These are phyloP conservation scores for Hydractinia echinata DNA, from an alignment of 30 jellyfish, hydroid and myxozoan genomes.

Conservation along the genomic window DNA sequence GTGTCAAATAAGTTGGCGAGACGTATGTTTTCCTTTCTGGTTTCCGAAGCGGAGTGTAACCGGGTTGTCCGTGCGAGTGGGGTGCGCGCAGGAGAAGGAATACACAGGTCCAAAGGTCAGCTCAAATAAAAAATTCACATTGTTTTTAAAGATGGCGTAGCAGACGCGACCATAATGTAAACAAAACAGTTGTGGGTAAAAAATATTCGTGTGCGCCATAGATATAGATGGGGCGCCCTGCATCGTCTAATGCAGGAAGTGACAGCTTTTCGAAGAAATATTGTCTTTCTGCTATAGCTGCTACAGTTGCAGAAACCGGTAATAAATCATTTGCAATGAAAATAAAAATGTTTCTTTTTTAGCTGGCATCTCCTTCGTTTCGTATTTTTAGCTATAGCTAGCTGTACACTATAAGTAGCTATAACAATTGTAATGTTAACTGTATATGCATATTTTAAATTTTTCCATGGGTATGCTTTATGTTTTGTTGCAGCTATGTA, in stretches of 20 bases:
- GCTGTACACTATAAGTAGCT: background rate
- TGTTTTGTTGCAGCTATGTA: no score
- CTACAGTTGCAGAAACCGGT: conserved; percentile 92
- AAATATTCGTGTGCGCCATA: no score
- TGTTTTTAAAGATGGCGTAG: no score
- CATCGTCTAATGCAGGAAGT: conserved; percentile 37
- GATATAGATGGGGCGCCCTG: conserved; percentile 69
- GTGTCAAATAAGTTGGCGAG: no score
- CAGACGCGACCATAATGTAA: no score
- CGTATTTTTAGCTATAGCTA: background rate
- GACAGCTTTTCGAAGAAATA: conserved; percentile 68
- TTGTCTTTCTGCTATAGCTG: conserved; percentile 68
- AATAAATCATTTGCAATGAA: background rate
- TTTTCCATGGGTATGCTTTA: background rate
- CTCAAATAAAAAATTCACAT: no score
- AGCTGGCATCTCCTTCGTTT: background rate
- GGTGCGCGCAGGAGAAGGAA: no score
- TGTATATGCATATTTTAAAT: background rate
- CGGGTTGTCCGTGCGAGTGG: no score
- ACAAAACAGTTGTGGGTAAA: no score
- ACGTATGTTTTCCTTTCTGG: no score
- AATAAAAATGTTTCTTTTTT: background rate
- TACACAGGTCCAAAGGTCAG: no score
- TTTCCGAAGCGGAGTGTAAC: no score
- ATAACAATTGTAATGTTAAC: background rate